Evolutionary conservation across 2,113 vertebrate species (phyloP), one percentile per base, ranked within the genome.

Genomic region (Otolemur garnettii): DNA sequence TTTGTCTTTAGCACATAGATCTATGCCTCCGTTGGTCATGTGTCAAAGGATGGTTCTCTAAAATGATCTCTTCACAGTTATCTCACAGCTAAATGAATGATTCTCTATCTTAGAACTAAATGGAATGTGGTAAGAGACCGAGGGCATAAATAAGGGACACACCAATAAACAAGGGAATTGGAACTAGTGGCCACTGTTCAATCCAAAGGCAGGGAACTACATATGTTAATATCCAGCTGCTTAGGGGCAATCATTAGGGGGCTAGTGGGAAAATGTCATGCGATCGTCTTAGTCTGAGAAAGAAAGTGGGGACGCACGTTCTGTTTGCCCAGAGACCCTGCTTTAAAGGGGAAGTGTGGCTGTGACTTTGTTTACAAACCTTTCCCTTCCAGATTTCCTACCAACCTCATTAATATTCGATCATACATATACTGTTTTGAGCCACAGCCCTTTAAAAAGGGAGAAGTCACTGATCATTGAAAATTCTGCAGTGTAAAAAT

Each of bases 1-100:
- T 96, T 96, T 92, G 50, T 94, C 87, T 96, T 96, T 94, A 93
- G 85, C 22, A 74, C 42, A 22, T 26, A 11, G 10, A 71, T 69
- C 60, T 89, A 21, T 79, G 64, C 15, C 53, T 42, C 26, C 33
- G 28, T 93, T 55, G 57, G 60, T 74, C 84, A 80, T 57, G 30
- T 57, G 30, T 95, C 75, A 93, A 95, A 96, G 66, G 53, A 60
- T 13, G 21, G 7, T 35, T 87, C 78, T 62, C 22, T 75, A 55
- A 91, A 89, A 50, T 57, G 82, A 94, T 92, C 95, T 87, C 64
- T 87, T 94, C 62, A 45, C 2, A 3, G 57, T 79, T 35, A 38
- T 53, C 64, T 91, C 19, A 50, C 82, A 91, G 62, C 12, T 19
- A 94, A 68, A 86, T 55, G 66, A 66, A 85, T 5, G 66, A 71